Conservation (phyloP, 2,888 invertebrate species). For the Dryadula phaetusa region DNA sequence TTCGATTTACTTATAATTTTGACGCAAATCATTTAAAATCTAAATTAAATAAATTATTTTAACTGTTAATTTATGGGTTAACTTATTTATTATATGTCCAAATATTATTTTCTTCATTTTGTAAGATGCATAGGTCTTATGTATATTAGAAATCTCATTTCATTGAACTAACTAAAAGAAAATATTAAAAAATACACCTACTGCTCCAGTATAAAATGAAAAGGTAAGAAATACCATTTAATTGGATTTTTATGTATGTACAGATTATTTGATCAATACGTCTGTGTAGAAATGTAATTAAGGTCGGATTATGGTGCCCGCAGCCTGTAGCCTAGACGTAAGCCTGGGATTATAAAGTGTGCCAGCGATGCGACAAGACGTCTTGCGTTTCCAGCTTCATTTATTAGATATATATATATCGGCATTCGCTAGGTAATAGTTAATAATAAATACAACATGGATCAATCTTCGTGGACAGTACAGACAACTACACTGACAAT, state of each 20-base stretch:
- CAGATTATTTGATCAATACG: constrained; percentile 24
- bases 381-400: background rate
- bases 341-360: constrained; percentile 21
- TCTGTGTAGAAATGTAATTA: constrained; percentile 21
- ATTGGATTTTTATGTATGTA: constrained; percentile 21
- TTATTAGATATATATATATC: background rate
- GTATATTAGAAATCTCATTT: too few species aligned
- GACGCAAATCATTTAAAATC: too few species aligned
- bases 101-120: too few species aligned
- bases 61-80: too few species aligned
- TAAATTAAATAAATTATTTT: too few species aligned
- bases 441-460: too few species aligned
- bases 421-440: too few species aligned
- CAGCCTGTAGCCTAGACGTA: background rate
- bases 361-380: constrained; percentile 22
- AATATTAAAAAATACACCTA: background rate
- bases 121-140: too few species aligned
- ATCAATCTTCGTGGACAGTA: too few species aligned
- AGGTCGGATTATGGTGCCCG: constrained; percentile 18
- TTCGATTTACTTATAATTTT: too few species aligned
- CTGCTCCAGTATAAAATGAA: background rate
- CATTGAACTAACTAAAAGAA: background rate
- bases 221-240: constrained; percentile 3
- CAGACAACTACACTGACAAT: background rate
- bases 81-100: too few species aligned